Evolutionary conservation across 2,113 vertebrate species (phyloP).

Genomic region (Neodontobutis hainanensis): DNA sequence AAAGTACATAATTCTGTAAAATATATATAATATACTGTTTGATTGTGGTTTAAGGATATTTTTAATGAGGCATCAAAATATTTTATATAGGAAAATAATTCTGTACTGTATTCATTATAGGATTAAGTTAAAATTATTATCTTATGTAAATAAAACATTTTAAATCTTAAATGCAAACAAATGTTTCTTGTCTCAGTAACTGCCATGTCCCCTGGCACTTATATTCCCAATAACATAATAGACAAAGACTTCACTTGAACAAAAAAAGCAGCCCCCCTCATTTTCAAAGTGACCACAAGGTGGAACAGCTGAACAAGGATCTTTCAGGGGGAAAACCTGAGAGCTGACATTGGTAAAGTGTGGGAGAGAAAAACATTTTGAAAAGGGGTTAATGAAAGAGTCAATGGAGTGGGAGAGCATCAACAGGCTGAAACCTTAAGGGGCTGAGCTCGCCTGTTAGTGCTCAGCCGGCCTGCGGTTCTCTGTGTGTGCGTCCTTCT

Average conservation of each 20-base stretch:
- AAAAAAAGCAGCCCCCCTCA: background rate
- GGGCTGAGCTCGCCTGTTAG: constrained; percentile 42
- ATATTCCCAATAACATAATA: too few species aligned
- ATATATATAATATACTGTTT: too few species aligned
- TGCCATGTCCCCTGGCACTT: background rate
- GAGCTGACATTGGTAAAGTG: constrained; percentile 53
- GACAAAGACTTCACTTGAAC: background rate
- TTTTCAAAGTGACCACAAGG: constrained; percentile 64
- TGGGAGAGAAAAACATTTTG: constrained; percentile 75
- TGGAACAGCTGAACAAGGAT: constrained; percentile 62
- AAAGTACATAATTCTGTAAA: too few species aligned
- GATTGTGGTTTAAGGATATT: too few species aligned
- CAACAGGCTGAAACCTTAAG: constrained; percentile 58
- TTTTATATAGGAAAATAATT: too few species aligned
- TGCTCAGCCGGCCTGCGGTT: constrained; percentile 20
- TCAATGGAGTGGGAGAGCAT: constrained; percentile 67
- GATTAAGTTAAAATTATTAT: too few species aligned
- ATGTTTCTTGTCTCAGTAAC: too few species aligned
- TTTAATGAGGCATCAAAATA: too few species aligned
- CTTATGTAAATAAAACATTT: too few species aligned
- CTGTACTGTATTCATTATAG: too few species aligned
- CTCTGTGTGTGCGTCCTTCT: constrained; percentile 47
- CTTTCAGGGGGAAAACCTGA: background rate
- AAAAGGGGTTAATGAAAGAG: constrained; percentile 76
- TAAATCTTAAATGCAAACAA: too few species aligned